Conservation (phyloP, 2,113 vertebrate genomes). For the Hippocampus barbouri region DNA sequence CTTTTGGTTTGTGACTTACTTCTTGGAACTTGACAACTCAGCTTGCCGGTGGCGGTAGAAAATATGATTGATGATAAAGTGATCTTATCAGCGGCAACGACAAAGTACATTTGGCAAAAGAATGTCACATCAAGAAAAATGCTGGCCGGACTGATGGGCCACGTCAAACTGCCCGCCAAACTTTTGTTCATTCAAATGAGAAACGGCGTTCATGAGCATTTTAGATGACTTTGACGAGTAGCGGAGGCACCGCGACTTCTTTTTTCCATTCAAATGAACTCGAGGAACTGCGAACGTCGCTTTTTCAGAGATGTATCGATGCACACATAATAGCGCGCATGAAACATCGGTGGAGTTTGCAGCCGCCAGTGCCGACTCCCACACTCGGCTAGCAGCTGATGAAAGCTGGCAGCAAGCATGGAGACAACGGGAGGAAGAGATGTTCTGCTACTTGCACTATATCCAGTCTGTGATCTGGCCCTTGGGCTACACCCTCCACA, state of each 20-base stretch:
- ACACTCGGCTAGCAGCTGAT: constrained; percentile 27
- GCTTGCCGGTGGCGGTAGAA: no score
- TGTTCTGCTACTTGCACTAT: constrained; percentile 35
- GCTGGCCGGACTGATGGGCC: no score
- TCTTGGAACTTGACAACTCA: no score
- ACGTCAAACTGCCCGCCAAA: not conserved
- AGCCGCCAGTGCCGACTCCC: constrained; percentile 24
- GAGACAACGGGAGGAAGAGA: constrained; percentile 17
- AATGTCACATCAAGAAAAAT: no score
- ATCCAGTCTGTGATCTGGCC: constrained; percentile 48
- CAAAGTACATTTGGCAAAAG: no score
- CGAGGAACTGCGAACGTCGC: not conserved
- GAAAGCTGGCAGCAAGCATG: constrained; percentile 33
- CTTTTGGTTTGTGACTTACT: not conserved
- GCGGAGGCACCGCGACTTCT: not conserved
- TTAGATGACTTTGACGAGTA: not conserved
- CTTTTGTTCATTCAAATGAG: not conserved
- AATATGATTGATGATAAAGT: no score
- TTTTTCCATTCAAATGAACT: not conserved
- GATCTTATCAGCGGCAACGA: no score
- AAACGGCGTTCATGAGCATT: not conserved
- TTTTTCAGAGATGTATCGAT: constrained; percentile 15
- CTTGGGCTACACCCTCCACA: constrained; percentile 38
- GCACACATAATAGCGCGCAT: constrained; percentile 9
- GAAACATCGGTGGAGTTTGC: constrained; percentile 23